Conservation (phyloP, 2,888 invertebrate genomes). For the Agapetus fuscipes region DNA sequence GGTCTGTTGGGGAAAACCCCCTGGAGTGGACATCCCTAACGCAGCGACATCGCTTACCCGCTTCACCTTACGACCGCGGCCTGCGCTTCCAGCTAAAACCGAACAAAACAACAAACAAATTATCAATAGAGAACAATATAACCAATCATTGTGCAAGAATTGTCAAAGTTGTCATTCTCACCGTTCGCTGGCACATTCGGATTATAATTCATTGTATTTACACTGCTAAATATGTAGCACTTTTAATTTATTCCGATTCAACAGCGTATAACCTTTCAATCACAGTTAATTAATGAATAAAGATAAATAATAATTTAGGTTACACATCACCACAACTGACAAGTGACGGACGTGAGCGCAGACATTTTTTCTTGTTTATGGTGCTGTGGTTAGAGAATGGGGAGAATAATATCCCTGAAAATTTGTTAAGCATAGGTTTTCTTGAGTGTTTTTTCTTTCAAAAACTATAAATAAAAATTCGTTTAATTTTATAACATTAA, state of each 20-base stretch:
- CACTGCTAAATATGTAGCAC: background rate
- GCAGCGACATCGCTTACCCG: constrained; percentile 60
- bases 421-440: too few relatives aligned
- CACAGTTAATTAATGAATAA: background rate
- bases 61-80: constrained; percentile 47
- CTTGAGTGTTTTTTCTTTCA: too few relatives aligned
- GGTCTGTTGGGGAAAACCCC: constrained; percentile 6
- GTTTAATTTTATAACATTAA: too few relatives aligned
- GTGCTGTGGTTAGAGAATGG: too few relatives aligned
- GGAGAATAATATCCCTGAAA: too few relatives aligned
- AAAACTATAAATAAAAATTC: too few relatives aligned
- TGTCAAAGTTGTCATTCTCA: background rate
- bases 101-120: constrained; percentile 22
- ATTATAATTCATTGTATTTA: constrained; percentile 6
- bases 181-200: constrained; percentile 4
- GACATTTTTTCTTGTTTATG: too few relatives aligned
- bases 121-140: background rate
- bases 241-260: background rate
- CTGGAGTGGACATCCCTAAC: constrained; percentile 49
- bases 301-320: constrained; percentile 2
- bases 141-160: background rate
- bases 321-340: constrained; percentile 10
- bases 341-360: too few relatives aligned
- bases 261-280: background rate
- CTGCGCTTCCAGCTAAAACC: constrained; percentile 31